Conservation (phyloP, 2,797 vertebrate genomes). For the Platalea minor region DNA sequence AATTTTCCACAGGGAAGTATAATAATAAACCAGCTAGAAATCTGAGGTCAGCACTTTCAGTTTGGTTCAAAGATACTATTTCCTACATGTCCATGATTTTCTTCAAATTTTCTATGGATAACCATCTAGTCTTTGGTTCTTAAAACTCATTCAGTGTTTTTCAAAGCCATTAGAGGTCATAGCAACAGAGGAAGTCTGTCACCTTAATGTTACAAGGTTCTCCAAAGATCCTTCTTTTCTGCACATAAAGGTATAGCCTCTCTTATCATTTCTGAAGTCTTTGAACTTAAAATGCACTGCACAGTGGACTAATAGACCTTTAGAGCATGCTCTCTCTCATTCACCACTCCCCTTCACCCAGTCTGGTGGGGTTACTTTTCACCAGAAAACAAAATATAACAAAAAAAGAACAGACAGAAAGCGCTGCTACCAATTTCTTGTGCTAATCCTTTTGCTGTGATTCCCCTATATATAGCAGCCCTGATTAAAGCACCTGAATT, state of each 20-base stretch:
- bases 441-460: neutral
- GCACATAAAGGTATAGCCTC: neutral
- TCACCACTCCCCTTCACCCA: neutral
- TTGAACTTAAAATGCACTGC: neutral
- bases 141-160: slow-evolving; percentile 6
- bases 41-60: neutral
- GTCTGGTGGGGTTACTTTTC: neutral
- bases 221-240: slow-evolving; percentile 45
- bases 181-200: neutral
- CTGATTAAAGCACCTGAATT: slow-evolving; percentile 10
- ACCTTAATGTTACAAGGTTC: slow-evolving; percentile 9
- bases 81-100: neutral
- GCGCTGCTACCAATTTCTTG: neutral
- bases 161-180: neutral
- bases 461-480: neutral
- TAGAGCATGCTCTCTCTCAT: neutral
- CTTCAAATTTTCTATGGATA: neutral
- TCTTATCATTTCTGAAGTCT: neutral
- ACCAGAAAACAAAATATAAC: neutral
- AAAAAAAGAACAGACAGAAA: neutral
- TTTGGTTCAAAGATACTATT: neutral
- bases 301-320: neutral
- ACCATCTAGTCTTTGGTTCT: neutral
- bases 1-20: neutral
- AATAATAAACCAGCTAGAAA: neutral